These are phyloP conservation scores for Orgyia antiqua DNA, from an alignment of 2,888 invertebrate genomes.

Conservation along the genomic window DNA sequence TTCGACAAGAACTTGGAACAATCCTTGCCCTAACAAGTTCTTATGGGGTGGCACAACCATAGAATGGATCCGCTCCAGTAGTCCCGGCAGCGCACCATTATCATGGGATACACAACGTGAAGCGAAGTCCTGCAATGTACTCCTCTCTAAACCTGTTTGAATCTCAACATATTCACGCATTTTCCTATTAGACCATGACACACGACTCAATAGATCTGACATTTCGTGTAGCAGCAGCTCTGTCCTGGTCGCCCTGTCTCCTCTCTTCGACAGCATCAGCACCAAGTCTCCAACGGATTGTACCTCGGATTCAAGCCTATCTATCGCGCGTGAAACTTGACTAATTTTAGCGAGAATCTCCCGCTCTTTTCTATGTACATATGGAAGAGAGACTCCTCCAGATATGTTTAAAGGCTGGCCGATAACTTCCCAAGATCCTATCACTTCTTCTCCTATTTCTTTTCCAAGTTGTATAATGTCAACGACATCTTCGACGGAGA, in stretches of 20 bases:
- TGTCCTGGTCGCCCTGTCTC: slow-evolving; percentile 60
- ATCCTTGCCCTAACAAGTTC: slow-evolving; percentile 61
- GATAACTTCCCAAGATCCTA: slow-evolving; percentile 81
- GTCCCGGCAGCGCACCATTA: slow-evolving; percentile 79
- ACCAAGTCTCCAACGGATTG: slow-evolving; percentile 47
- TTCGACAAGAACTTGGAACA: slow-evolving; percentile 54
- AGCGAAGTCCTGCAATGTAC: slow-evolving; percentile 85
- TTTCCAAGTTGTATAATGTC: slow-evolving; percentile 79
- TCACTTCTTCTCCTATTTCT: slow-evolving; percentile 78
- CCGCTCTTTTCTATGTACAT: slow-evolving; percentile 79
- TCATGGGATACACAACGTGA: slow-evolving; percentile 83
- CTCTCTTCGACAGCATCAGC: slow-evolving; percentile 55
- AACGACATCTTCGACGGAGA: slow-evolving; percentile 75
- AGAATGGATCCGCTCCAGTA: slow-evolving; percentile 82
- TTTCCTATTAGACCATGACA: slow-evolving; percentile 77
- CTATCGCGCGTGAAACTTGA: slow-evolving; percentile 47
- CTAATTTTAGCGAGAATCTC: slow-evolving; percentile 74
- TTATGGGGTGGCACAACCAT: slow-evolving; percentile 74
- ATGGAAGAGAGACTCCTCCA: slow-evolving; percentile 77
- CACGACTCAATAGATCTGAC: slow-evolving; percentile 76
- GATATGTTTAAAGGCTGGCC: slow-evolving; percentile 73
- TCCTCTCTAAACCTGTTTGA: slow-evolving; percentile 75
- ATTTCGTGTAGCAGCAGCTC: slow-evolving; percentile 81
- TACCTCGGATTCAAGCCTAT: slow-evolving; percentile 44
- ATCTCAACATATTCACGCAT: slow-evolving; percentile 79